Evolutionary conservation across 2,113 vertebrate species (phyloP).

Genomic region (Nothocercus julius): DNA sequence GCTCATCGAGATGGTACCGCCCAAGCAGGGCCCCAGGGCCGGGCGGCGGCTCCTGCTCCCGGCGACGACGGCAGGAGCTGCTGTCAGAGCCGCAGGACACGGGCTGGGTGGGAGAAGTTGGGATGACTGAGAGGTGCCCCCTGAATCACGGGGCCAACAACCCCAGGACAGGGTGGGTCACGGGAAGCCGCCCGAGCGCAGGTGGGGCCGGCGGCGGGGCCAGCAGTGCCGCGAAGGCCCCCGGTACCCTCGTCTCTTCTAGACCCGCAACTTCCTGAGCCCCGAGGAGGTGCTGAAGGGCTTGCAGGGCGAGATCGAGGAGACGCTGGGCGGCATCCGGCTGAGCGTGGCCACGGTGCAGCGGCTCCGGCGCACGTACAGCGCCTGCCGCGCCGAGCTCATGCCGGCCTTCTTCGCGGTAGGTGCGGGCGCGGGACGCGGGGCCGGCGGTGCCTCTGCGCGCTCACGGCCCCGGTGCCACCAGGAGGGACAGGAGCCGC

Average conservation of each 20-base stretch:
- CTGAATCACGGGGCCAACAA: background rate
- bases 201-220: accelerated
- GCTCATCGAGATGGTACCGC: slow-evolving; percentile 79
- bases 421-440: background rate
- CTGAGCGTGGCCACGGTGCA: slow-evolving; percentile 58
- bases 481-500: slow-evolving; percentile 43
- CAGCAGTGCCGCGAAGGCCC: accelerated
- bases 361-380: slow-evolving; percentile 72
- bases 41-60: no score
- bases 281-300: slow-evolving; percentile 78
- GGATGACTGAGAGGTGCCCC: accelerated
- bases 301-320: slow-evolving; percentile 75
- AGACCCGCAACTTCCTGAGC: slow-evolving; percentile 79
- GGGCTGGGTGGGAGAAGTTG: background rate
- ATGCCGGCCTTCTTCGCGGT: slow-evolving; percentile 71
- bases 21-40: accelerated
- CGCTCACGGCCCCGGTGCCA: background rate
- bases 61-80: no score
- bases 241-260: background rate
- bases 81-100: accelerated
- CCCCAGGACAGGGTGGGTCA: background rate
- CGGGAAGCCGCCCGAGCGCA: background rate
- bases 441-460: accelerated
- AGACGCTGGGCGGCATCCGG: slow-evolving; percentile 46
- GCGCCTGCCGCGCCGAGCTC: slow-evolving; percentile 61